Conservation (phyloP, 2,888 invertebrate species). For the Lucinisca nassula region DNA sequence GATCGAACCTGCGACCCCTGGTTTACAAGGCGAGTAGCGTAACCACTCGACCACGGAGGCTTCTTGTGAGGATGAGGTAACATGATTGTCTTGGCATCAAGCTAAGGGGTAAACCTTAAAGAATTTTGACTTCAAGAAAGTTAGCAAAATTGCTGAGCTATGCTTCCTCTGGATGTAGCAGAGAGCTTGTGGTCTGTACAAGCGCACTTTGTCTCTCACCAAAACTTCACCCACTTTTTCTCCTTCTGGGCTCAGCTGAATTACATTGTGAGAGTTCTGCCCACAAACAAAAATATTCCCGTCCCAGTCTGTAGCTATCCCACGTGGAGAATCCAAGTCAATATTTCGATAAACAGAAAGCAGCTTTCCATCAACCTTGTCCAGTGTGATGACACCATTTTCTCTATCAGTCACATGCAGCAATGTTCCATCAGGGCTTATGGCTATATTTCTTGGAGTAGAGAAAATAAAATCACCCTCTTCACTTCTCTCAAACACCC, state of each 20-base stretch:
- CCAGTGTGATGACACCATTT: conserved; percentile 57
- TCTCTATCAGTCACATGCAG: conserved; percentile 65
- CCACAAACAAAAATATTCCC: conserved; percentile 61
- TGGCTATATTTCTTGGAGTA: conserved; percentile 54
- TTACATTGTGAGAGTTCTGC: conserved; percentile 61
- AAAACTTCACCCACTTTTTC: conserved; percentile 45
- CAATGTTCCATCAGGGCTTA: conserved; percentile 61
- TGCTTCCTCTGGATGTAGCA: conserved; percentile 43
- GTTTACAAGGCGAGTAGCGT: too few relatives aligned
- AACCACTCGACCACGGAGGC: too few relatives aligned
- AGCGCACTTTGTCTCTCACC: conserved; percentile 36
- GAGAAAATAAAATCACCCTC: conserved; percentile 56
- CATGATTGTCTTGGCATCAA: too few relatives aligned
- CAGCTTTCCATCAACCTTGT: conserved; percentile 35
- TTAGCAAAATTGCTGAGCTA: conserved; percentile 39
- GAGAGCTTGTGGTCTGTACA: conserved; percentile 58
- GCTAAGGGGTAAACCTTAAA: conserved; percentile 59
- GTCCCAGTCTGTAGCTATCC: conserved; percentile 52
- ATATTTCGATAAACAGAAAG: conserved; percentile 30
- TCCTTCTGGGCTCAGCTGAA: conserved; percentile 56
- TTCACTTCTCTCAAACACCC: conserved; percentile 46
- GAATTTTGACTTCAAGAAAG: conserved; percentile 61
- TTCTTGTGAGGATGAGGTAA: too few relatives aligned
- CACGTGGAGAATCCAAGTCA: conserved; percentile 55
- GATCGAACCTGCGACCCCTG: too few relatives aligned